phyloP scores from a whole-genome alignment of 2,888 invertebrate genomes.

The Malthinus seriepunctatus region DNA sequence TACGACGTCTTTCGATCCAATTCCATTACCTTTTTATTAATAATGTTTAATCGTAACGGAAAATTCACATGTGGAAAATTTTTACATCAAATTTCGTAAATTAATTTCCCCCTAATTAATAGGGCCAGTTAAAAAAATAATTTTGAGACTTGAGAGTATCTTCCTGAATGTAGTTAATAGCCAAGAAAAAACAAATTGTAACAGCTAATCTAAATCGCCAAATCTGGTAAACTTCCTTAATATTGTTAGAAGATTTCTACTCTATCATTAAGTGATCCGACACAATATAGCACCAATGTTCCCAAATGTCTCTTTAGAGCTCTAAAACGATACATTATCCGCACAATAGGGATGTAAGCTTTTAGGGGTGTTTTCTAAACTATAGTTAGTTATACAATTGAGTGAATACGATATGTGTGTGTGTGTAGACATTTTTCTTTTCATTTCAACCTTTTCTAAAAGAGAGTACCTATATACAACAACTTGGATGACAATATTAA shows the following conservation, averaged over 20 bases:
- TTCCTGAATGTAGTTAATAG: too few relatives aligned
- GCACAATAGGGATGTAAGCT: slow-evolving; percentile 27
- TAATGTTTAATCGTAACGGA: too few relatives aligned
- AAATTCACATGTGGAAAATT: too few relatives aligned
- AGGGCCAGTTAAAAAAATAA: too few relatives aligned
- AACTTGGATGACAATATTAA: background rate
- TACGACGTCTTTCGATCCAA: too few relatives aligned
- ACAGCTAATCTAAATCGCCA: slow-evolving; percentile 20
- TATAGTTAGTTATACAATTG: slow-evolving; percentile 28
- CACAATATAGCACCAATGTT: slow-evolving; percentile 30
- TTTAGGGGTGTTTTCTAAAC: slow-evolving; percentile 30
- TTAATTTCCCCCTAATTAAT: too few relatives aligned
- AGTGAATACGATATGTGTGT: slow-evolving; percentile 18
- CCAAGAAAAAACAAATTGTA: too few relatives aligned
- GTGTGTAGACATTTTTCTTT: slow-evolving; percentile 12
- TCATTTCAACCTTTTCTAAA: slow-evolving; percentile 18
- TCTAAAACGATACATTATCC: slow-evolving; percentile 34
- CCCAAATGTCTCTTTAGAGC: slow-evolving; percentile 25
- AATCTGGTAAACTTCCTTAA: slow-evolving; percentile 32
- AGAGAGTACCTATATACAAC: slow-evolving; percentile 11
- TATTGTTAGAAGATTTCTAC: slow-evolving; percentile 28
- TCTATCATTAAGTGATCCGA: slow-evolving; percentile 32
- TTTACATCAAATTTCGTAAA: too few relatives aligned
- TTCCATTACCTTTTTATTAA: too few relatives aligned
- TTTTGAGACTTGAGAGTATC: too few relatives aligned